phyloP scores from a whole-genome alignment of 2,113 vertebrate species.

The Passer domesticus region DNA sequence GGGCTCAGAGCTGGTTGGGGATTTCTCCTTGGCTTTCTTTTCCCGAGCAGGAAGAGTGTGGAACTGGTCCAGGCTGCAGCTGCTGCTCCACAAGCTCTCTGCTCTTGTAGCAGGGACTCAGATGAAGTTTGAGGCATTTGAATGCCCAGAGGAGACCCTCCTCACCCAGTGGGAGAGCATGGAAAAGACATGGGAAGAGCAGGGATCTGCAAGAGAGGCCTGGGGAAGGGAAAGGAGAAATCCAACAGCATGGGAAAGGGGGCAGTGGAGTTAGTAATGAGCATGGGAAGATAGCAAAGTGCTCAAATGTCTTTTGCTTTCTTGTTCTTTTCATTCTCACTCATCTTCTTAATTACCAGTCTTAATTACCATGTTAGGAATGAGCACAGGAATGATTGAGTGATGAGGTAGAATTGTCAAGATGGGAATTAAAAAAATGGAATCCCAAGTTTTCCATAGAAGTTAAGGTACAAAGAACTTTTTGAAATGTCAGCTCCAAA shows the following conservation, averaged over 20 bases:
- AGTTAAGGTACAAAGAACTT: background rate
- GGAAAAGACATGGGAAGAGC: background rate
- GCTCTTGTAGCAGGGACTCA: accelerated
- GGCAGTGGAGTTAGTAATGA: too few species aligned
- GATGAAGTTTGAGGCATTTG: too few species aligned
- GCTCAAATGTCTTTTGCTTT: background rate
- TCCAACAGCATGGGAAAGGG: background rate
- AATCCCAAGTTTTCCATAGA: background rate
- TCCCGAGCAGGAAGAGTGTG: background rate
- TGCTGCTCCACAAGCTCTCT: background rate
- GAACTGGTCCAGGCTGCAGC: background rate
- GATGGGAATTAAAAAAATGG: background rate
- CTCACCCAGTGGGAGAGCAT: background rate
- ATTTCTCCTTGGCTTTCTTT: background rate
- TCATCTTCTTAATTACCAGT: background rate
- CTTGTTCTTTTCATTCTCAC: background rate
- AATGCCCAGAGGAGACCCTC: background rate
- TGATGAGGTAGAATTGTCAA: background rate
- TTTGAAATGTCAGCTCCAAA: background rate
- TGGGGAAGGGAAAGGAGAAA: background rate
- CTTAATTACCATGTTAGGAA: background rate
- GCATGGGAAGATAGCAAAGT: background rate
- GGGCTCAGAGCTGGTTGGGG: background rate
- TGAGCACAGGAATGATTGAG: background rate
- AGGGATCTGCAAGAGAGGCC: background rate